Conservation (phyloP, 2,797 vertebrate genomes). For the Mus minutoides region DNA sequence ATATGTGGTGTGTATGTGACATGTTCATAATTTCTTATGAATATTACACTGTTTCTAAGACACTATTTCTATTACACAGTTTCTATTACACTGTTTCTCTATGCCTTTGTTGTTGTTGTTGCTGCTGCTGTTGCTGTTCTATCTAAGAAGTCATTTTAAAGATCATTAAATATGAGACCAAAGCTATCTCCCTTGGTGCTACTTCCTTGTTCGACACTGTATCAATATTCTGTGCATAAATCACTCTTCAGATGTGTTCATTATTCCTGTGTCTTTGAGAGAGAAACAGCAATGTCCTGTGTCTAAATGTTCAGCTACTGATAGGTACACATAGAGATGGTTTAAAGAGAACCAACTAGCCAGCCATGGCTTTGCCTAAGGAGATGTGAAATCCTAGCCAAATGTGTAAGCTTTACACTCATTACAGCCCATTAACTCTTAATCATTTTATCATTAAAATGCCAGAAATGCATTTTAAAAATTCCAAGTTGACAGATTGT, state of each 20-base stretch:
- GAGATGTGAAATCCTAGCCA: neutral
- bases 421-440: neutral
- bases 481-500: neutral
- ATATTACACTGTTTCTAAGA: neutral
- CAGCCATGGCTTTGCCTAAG: neutral
- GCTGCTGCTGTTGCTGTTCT: neutral
- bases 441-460: slow-evolving; percentile 49
- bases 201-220: neutral
- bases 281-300: neutral
- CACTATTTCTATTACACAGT: too few species aligned
- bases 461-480: neutral
- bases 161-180: neutral
- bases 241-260: neutral
- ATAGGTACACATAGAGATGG: neutral
- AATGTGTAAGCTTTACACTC: neutral
- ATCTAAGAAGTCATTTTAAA: neutral
- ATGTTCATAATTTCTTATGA: neutral
- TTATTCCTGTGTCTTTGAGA: neutral
- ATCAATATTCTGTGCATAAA: neutral
- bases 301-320: neutral
- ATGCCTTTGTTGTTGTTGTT: neutral
- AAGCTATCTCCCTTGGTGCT: neutral
- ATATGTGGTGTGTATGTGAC: neutral
- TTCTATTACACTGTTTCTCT: neutral
- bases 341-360: neutral